phyloP scores from a whole-genome alignment of 2,888 invertebrate genomes.

The Mesoligia furuncula region DNA sequence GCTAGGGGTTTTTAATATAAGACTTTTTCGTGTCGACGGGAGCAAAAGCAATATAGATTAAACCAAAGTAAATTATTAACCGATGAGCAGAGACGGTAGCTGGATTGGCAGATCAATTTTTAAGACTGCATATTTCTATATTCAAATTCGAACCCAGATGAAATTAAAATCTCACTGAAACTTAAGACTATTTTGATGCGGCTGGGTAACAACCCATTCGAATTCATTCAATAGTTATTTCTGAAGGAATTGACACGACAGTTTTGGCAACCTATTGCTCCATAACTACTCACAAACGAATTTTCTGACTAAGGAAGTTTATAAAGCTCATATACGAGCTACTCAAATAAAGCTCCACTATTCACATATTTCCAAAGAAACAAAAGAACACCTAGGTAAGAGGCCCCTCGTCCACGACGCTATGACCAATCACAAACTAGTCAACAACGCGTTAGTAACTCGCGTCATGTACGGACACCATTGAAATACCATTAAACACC shows the following conservation, averaged over 20 bases:
- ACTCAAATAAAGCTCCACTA: not conserved
- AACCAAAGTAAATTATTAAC: not conserved
- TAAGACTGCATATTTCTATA: not conserved
- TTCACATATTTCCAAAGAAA: not conserved
- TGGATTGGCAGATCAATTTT: not conserved
- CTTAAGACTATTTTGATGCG: not conserved
- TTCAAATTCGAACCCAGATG: not conserved
- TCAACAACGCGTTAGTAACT: no score
- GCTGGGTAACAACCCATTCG: not conserved
- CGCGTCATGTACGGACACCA: not conserved
- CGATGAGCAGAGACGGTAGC: not conserved
- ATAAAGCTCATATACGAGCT: not conserved
- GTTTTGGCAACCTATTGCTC: not conserved
- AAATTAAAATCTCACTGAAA: not conserved
- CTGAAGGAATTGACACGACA: not conserved
- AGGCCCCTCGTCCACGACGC: not conserved
- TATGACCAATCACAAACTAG: not conserved
- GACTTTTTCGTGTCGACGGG: not conserved
- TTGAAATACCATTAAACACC: not conserved
- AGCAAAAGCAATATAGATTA: not conserved
- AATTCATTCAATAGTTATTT: not conserved
- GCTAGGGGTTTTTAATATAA: slow-evolving; percentile 13
- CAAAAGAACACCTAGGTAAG: not conserved
- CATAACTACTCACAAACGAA: not conserved
- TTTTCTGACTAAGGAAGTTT: not conserved